Conservation (phyloP, 2,113 vertebrate genomes). For the Tricholaema leucomelas region DNA sequence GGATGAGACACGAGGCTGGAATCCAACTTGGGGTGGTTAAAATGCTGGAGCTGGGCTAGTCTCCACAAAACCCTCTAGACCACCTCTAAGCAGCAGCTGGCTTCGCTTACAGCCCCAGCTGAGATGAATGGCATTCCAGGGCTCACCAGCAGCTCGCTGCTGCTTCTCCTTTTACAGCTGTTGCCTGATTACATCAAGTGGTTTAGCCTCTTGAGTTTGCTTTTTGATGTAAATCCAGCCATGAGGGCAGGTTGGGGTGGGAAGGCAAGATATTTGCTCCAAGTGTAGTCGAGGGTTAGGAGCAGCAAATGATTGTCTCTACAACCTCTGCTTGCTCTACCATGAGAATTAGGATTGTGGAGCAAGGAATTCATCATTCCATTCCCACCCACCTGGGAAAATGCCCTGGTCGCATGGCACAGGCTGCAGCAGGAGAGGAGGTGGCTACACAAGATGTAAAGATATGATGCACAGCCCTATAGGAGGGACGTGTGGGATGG, state of each 20-base stretch:
- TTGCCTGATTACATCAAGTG: neutral
- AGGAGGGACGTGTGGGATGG: neutral
- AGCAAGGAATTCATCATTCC: neutral
- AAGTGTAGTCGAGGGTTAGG: neutral
- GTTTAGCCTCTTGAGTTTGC: neutral
- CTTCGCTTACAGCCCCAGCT: neutral
- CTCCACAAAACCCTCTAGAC: neutral
- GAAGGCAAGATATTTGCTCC: neutral
- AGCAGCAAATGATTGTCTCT: neutral
- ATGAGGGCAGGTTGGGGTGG: neutral
- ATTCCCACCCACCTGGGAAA: constrained; percentile 9
- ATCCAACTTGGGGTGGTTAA: neutral
- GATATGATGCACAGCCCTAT: neutral
- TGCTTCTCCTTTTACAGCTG: neutral
- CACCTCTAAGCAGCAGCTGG: neutral
- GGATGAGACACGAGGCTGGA: neutral
- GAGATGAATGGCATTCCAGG: neutral
- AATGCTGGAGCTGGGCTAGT: neutral
- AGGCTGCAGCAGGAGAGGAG: neutral
- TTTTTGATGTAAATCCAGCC: neutral
- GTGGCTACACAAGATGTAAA: neutral
- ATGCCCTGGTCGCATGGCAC: neutral
- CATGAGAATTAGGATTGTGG: neutral
- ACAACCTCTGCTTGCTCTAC: constrained; percentile 31
- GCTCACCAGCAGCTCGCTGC: neutral